Evolutionary conservation across 2,888 invertebrate genomes (phyloP), one percentile per base, ranked within the genome.

Genomic region (Apotomis turbidana): DNA sequence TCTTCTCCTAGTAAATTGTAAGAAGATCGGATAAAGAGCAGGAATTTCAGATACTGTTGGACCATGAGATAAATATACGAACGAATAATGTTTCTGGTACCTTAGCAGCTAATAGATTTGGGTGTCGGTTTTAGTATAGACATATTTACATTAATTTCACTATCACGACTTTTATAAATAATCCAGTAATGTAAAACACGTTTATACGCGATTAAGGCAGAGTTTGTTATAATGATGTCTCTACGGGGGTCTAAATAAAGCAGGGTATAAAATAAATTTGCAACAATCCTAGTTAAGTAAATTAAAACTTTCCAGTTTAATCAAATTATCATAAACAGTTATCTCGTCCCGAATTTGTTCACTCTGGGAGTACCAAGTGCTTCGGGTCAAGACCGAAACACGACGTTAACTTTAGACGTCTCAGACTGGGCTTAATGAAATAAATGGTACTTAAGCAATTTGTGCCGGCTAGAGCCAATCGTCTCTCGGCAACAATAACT

Each of bases 371-470:
- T 36, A 62, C 52, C 62, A 10, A 13, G 44, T 58, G 68, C 62
- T 68, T 72, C 58, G 52, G 63, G 46, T 52, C 72, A 72, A 52
- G 8, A 58, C 46, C 62, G 27, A 63, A 68, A 57, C 49, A 57
- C 67, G 59, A 44, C 6, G 27, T 64, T 54, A 66, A 59, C 54
- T 59, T 64, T 15, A 71, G 60, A 67, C 41, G 67, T 62, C 62
- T 71, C 49, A 57, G 61, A 67, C 71, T 44, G 54, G 15, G 71
- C 66, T 60, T 61, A 67, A 67, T 71, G 49, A 61, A 67, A 61
- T 67, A 66, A 71, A 67, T 61, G 67, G 61, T 58, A 44, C 67
- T 57, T 51, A 55, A 49, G 54, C 57, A 66, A 71, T 66, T 70
- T 62, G 59, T 61, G 55, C 54, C 52, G 13, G 4, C 54, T 8